phyloP scores from a whole-genome alignment of 2,888 invertebrate species.

The Brenthis hecate region DNA sequence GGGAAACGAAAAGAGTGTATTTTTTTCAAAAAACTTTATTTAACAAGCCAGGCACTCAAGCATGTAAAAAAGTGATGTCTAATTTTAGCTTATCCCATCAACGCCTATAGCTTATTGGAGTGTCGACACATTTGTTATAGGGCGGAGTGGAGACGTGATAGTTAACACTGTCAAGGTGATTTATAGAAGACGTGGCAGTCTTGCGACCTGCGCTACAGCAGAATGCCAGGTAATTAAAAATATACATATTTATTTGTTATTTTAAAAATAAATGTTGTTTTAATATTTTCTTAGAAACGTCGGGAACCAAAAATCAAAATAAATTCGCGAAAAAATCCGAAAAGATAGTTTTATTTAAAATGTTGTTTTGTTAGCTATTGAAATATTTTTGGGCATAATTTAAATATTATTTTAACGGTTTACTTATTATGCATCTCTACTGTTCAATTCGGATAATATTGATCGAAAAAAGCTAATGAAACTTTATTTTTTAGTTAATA shows the following conservation, averaged over 20 bases:
- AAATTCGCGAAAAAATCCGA: too few relatives aligned
- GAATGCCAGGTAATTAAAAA: slow-evolving; percentile 3
- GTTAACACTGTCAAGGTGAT: slow-evolving; percentile 68
- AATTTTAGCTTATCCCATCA: slow-evolving; percentile 56
- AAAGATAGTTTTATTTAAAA: too few relatives aligned
- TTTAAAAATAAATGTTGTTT: too few relatives aligned
- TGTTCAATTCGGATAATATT: too few relatives aligned
- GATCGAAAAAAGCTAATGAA: too few relatives aligned
- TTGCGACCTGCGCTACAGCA: slow-evolving; percentile 8
- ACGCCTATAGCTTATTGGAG: slow-evolving; percentile 55
- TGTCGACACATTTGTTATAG: slow-evolving; percentile 73
- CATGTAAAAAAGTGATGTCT: slow-evolving; percentile 48
- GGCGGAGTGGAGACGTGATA: slow-evolving; percentile 53
- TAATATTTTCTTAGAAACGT: too few relatives aligned
- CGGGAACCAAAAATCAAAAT: too few relatives aligned
- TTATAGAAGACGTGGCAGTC: slow-evolving; percentile 57
- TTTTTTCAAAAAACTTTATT: slow-evolving; percentile 7
- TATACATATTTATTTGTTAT: background rate
- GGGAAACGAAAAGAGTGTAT: background rate
- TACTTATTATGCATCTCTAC: too few relatives aligned
- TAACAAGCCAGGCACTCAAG: slow-evolving; percentile 4
- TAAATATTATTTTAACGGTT: too few relatives aligned
- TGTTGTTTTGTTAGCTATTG: too few relatives aligned
- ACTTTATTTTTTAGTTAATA: too few relatives aligned
- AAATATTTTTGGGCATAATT: too few relatives aligned